phyloP scores from a whole-genome alignment of 2,113 vertebrate species.

The Syrmaticus mikado region DNA sequence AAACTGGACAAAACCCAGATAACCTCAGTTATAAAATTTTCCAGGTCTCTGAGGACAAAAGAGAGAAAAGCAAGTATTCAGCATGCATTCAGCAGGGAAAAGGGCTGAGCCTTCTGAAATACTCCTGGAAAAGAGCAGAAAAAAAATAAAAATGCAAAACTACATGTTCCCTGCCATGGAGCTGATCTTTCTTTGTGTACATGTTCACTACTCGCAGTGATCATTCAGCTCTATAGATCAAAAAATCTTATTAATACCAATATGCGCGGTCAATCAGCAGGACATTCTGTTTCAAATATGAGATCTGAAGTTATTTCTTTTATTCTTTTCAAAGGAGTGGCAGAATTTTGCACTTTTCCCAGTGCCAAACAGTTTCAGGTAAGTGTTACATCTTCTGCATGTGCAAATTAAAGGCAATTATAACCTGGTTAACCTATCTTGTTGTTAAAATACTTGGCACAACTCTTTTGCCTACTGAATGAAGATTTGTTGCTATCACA shows the following conservation, averaged over 20 bases:
- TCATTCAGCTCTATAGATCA: conserved; percentile 16
- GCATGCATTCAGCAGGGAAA: not conserved
- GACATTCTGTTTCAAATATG: conserved; percentile 51
- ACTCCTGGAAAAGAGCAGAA: not conserved
- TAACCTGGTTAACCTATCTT: conserved; percentile 40
- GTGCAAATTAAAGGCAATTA: conserved; percentile 64
- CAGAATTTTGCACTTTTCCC: conserved; percentile 43
- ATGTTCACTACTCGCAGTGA: not conserved
- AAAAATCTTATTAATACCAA: conserved; percentile 18
- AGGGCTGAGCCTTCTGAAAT: not conserved
- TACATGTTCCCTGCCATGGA: not conserved
- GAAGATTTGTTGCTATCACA: not conserved
- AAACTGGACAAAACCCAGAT: conserved; percentile 25
- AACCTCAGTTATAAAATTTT: conserved; percentile 26
- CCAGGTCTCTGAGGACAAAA: not conserved
- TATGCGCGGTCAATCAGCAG: conserved; percentile 32
- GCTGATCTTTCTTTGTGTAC: conserved; percentile 10
- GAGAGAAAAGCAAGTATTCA: conserved; percentile 6
- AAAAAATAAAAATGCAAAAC: not conserved
- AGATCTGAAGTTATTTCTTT: conserved; percentile 58
- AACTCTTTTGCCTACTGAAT: not conserved
- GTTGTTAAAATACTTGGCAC: conserved; percentile 49
- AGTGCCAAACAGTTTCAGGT: conserved; percentile 23
- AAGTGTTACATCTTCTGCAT: conserved; percentile 54
- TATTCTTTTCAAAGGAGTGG: not conserved